Conservation (phyloP, 2,888 invertebrate species). For the Ochropleura plecta region DNA sequence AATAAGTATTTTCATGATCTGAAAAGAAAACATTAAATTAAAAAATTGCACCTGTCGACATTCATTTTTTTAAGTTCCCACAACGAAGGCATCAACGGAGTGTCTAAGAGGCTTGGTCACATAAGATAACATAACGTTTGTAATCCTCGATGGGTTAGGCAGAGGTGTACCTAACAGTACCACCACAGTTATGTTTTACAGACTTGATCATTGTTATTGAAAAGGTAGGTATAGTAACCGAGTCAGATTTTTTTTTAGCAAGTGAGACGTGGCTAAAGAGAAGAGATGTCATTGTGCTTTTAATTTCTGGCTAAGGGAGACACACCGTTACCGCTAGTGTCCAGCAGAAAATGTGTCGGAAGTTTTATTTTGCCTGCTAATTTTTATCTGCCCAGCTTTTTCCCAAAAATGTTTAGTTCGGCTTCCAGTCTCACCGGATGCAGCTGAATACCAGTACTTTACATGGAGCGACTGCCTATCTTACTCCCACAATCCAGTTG, state of each 20-base stretch:
- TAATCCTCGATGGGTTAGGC: no score
- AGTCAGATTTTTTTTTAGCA: background rate
- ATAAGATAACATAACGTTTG: no score
- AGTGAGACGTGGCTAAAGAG: background rate
- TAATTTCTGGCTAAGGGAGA: background rate
- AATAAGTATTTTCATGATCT: slow-evolving; percentile 75
- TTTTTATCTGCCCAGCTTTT: no score
- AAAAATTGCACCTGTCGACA: background rate
- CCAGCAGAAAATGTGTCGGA: background rate
- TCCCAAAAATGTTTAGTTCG: no score
- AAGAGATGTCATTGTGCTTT: background rate
- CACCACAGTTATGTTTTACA: no score
- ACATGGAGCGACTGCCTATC: no score
- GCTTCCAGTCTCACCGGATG: no score
- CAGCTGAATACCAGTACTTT: no score
- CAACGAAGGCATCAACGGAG: background rate
- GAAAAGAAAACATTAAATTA: slow-evolving; percentile 62
- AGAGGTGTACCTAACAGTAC: no score
- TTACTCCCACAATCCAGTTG: no score
- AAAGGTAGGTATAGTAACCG: background rate
- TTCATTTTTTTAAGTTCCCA: background rate
- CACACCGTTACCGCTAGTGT: background rate
- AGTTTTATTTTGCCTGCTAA: no score
- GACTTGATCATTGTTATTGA: background rate
- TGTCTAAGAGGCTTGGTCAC: no score